Evolutionary conservation across 2,888 invertebrate species (phyloP).

Genomic region (Eupithecia centaureata): DNA sequence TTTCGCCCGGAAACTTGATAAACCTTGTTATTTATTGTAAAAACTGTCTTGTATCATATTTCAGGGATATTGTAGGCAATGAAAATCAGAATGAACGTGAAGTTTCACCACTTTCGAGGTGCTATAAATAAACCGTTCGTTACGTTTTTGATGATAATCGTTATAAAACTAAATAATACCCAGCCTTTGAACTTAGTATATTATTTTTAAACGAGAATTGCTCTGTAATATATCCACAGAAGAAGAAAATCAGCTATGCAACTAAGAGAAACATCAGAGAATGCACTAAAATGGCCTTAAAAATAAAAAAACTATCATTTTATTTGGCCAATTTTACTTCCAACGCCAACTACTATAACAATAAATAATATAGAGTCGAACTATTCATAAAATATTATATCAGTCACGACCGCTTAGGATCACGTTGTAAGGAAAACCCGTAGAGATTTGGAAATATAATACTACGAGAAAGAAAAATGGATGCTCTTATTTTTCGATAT

Average conservation of each 20-base stretch:
- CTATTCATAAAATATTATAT: slow-evolving; percentile 1
- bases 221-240: not conserved
- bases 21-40: slow-evolving; percentile 1
- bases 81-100: not conserved
- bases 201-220: not conserved
- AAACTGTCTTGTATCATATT: not conserved
- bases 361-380: not conserved
- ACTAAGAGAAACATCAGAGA: not conserved
- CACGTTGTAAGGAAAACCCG: not conserved
- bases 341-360: not conserved
- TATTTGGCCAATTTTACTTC: too few relatives aligned
- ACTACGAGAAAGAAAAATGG: not conserved
- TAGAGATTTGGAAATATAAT: not conserved
- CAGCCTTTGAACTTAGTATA: slow-evolving; percentile 6
- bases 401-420: not conserved
- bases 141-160: not conserved
- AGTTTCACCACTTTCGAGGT: not conserved
- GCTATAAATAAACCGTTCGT: not conserved
- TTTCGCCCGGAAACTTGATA: slow-evolving; percentile 3
- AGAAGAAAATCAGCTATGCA: not conserved
- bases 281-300: not conserved
- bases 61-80: slow-evolving; percentile 3
- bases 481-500: not conserved
- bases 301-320: too few relatives aligned
- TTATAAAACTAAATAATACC: not conserved